These are phyloP conservation scores for Helicolenus hilgendorfi DNA, from an alignment of 2,797 vertebrate genomes.

Conservation along the genomic window DNA sequence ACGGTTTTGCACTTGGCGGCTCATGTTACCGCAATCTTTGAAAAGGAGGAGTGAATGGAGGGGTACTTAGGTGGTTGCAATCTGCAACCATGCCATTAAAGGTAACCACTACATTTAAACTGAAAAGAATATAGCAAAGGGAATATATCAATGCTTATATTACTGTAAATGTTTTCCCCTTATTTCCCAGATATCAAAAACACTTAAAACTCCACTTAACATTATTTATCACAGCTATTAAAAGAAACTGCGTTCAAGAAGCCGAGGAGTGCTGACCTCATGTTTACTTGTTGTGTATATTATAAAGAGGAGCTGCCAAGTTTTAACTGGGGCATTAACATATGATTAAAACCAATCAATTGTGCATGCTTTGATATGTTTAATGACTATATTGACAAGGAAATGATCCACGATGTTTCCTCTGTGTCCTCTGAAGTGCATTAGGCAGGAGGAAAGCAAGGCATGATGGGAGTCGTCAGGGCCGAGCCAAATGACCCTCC, in stretches of 20 bases:
- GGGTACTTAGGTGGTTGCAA: no score
- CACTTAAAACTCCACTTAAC: background rate
- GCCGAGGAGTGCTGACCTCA: constrained; percentile 28
- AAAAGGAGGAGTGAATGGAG: no score
- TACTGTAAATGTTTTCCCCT: background rate
- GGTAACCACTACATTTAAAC: background rate
- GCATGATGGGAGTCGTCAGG: constrained; percentile 39
- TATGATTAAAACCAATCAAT: constrained; percentile 58
- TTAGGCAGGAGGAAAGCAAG: constrained; percentile 44
- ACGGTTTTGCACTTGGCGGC: no score
- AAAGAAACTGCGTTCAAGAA: constrained; percentile 27
- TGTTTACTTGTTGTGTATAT: constrained; percentile 37
- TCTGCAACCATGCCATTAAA: background rate
- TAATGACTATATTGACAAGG: constrained; percentile 68
- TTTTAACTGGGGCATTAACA: constrained; percentile 47
- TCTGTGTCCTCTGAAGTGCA: constrained; percentile 57
- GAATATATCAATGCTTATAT: background rate
- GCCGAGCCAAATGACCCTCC: constrained; percentile 31
- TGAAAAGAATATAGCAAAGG: background rate
- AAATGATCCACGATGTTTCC: constrained; percentile 48
- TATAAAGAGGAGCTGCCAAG: constrained; percentile 3
- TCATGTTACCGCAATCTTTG: no score
- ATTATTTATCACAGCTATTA: constrained; percentile 18
- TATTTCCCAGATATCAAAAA: background rate
- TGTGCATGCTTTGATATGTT: constrained; percentile 44